Percentiles rank a stretch among this genome's conserved stretches.
Conservation (phyloP, 2,888 invertebrate species). For the Himalopsyche japonica region DNA sequence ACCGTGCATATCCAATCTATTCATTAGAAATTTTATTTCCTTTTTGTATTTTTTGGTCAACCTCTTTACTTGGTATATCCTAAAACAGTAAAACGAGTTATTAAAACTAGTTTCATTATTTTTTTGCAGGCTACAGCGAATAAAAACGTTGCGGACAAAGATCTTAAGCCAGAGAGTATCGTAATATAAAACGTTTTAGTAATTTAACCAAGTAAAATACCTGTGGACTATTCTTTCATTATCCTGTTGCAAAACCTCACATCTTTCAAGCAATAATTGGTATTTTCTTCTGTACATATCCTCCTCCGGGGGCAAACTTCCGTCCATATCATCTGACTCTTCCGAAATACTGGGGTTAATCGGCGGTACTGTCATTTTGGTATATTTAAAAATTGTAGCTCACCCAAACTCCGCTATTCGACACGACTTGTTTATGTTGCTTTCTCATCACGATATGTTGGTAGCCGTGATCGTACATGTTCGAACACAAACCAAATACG, state of each 20-base stretch:
- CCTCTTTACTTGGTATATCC: slow-evolving; percentile 73
- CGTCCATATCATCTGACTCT: slow-evolving; percentile 41
- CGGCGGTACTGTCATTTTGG: slow-evolving; percentile 63
- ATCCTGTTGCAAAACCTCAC: slow-evolving; percentile 75
- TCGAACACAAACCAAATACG: slow-evolving; percentile 6
- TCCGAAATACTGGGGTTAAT: slow-evolving; percentile 60
- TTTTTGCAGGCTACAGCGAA: neutral
- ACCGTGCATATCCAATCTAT: slow-evolving; percentile 69
- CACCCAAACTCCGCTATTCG: slow-evolving; percentile 25
- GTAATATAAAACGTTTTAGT: neutral
- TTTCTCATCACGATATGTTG: slow-evolving; percentile 10
- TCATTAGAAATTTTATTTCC: slow-evolving; percentile 70
- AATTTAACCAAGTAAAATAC: slow-evolving; percentile 46
- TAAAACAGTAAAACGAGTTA: slow-evolving; percentile 44
- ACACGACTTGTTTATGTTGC: neutral
- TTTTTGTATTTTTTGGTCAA: slow-evolving; percentile 68
- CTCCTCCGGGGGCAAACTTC: slow-evolving; percentile 55
- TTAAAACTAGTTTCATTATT: neutral
- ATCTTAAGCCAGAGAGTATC: neutral
- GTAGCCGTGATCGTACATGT: slow-evolving; percentile 4
- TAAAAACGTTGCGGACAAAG: neutral
- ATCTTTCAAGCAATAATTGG: slow-evolving; percentile 72
- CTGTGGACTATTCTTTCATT: slow-evolving; percentile 74
- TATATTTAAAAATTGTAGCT: slow-evolving; percentile 53
- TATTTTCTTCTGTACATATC: slow-evolving; percentile 75